Evolutionary conservation across 2,113 vertebrate genomes (phyloP).

Genomic region (Garra rufa): DNA sequence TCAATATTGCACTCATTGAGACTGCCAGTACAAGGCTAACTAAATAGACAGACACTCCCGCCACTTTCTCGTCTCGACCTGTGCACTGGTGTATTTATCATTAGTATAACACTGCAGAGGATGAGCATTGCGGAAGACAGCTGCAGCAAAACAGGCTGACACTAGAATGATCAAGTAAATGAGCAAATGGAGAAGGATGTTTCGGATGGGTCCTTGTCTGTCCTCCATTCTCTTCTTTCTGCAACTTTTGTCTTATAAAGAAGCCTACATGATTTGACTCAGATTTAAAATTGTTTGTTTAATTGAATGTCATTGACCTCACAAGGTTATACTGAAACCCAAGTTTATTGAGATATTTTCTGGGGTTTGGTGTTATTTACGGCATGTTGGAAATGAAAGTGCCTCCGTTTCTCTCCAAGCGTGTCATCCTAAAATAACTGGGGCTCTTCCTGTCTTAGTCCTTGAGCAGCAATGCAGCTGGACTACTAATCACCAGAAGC

Average conservation of each 20-base stretch:
- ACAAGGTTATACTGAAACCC: slow-evolving; percentile 31
- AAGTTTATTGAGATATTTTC: slow-evolving; percentile 30
- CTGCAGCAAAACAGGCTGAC: slow-evolving; percentile 21
- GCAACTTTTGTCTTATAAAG: background rate
- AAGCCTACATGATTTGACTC: background rate
- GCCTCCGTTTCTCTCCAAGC: slow-evolving; percentile 36
- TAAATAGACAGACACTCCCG: slow-evolving; percentile 30
- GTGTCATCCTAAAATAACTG: slow-evolving; percentile 40
- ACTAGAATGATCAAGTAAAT: slow-evolving; percentile 12
- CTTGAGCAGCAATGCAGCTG: slow-evolving; percentile 46
- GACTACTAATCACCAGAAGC: slow-evolving; percentile 46
- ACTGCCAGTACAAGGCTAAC: slow-evolving; percentile 36
- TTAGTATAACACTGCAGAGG: slow-evolving; percentile 41
- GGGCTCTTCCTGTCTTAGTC: slow-evolving; percentile 42
- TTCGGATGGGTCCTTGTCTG: no score
- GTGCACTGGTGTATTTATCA: slow-evolving; percentile 34
- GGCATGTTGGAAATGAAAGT: slow-evolving; percentile 40
- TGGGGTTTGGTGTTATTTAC: slow-evolving; percentile 40
- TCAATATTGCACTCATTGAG: slow-evolving; percentile 34
- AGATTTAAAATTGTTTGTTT: slow-evolving; percentile 4
- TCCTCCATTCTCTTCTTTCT: background rate
- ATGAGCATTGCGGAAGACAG: slow-evolving; percentile 25
- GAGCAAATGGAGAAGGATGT: slow-evolving; percentile 39
- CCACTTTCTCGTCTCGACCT: background rate
- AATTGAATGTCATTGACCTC: slow-evolving; percentile 3